Base-by-base conservation (phyloP, 2,888 invertebrate genomes). In the Eupithecia vulgata region DNA sequence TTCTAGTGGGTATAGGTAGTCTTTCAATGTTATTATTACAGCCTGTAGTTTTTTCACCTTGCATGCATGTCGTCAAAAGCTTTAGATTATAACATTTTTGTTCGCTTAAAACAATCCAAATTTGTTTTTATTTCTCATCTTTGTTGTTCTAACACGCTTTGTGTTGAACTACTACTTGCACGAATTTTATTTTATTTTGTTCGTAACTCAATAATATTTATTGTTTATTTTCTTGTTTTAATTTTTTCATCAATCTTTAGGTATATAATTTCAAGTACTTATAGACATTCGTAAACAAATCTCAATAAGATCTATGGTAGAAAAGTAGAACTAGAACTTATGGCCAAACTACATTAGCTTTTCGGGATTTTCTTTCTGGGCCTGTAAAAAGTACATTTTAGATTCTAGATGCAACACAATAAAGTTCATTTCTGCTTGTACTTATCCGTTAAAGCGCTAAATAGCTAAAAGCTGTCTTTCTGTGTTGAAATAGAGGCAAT, bases 161-260 rank as follows among this genome's bases (percentile, higher is more conserved):
- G 64, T 72, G 74, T 76, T 66, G 68, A 61, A 76, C 57, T 57
- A 52, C 68, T 71, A 73, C 40, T 71, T 76, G 81, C 82, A 81
- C 80, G 81, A 71, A 25, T 52, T 67, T 66, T 72, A n/a, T 73
- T 64, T 57, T 42, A 42, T 40, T 66, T 52, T 62, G 66, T 71
- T 72, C 17, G 5, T 69, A 59, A 57, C 42, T 34, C n/a, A 48
- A 35, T 70, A 21, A 7, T 42, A 37, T 37, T 42, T 48, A 30
- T 34, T 35, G 13, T 35, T 70, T 21, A 6, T 7, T 15, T 52
- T 64, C 35, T n/a, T 45, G 15, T 67, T 34, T 21, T 52, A 10
- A 21, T 52, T 52, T 52, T 13, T 35, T 5, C 2, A 59, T 8
- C 5, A 3, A 34, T 7, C 8, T 17, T 30, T 61, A n/a, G n/a